These are phyloP conservation scores for Drepana falcataria DNA, from an alignment of 2,888 invertebrate genomes.

Conservation along the genomic window DNA sequence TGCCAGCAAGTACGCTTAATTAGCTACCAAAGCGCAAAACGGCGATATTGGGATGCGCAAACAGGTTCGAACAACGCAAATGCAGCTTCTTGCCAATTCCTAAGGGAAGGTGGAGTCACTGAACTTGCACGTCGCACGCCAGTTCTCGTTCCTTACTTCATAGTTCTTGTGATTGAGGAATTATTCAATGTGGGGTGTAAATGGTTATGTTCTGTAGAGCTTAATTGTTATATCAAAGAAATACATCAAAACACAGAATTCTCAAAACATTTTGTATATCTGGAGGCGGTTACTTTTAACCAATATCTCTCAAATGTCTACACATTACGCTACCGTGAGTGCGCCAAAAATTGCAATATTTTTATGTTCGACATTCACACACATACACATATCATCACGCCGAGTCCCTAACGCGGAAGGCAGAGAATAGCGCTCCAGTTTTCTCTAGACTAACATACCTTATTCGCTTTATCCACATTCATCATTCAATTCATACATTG, in stretches of 20 bases:
- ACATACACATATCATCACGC: too few relatives aligned
- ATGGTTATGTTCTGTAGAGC: constrained; percentile 23
- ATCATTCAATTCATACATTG: too few relatives aligned
- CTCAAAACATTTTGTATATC: neutral
- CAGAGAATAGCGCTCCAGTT: too few relatives aligned
- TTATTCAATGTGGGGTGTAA: constrained; percentile 48
- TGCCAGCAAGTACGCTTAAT: constrained; percentile 39
- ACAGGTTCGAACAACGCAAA: constrained; percentile 69
- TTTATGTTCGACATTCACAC: neutral
- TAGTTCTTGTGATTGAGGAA: constrained; percentile 70
- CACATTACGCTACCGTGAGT: neutral
- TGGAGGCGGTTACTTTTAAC: neutral
- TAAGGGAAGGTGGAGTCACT: constrained; percentile 70
- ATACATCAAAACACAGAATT: neutral
- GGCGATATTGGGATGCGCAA: constrained; percentile 63
- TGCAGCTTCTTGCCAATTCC: constrained; percentile 68
- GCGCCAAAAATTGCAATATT: neutral
- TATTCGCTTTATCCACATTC: too few relatives aligned
- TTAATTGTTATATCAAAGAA: neutral
- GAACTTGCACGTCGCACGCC: constrained; percentile 70
- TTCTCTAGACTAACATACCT: too few relatives aligned
- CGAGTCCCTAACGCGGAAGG: too few relatives aligned
- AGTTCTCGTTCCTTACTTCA: constrained; percentile 64
- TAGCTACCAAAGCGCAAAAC: constrained; percentile 33
- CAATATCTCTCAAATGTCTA: neutral